Evolutionary conservation across 2,888 invertebrate genomes (phyloP), one percentile per base, ranked within the genome.

Genomic region (Mythimna vitellina): DNA sequence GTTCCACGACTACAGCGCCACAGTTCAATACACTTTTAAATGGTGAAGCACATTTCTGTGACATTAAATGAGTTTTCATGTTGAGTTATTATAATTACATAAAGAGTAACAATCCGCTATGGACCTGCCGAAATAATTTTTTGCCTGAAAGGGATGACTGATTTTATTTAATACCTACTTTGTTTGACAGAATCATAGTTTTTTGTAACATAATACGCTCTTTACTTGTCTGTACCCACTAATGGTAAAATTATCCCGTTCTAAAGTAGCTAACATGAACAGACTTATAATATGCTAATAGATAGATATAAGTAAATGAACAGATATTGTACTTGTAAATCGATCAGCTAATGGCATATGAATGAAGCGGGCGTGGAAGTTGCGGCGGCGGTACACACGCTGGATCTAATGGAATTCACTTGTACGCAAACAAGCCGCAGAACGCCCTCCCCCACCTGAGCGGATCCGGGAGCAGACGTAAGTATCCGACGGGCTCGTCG

Each of bases 381-480:
- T 93, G 93, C 87, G 94, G 93, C 91, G 90, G 91, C 89, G 88
- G 91, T 92, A 93, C 92, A 94, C 92, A 92, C 91, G 92, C 90
- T 90, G 93, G 92, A 92, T 95, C 95, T 96, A 96, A 96, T 96
- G 96, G 96, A 95, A 95, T 96, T 96, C 94, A 91, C 96, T 94
- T 96, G 96, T 96, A 95, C 92, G 96, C 95, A 96, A 96, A 96
- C 95, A 96, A 92, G 93, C 94, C 93, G 90, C 94, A 90, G 89
- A 90, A 89, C 91, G 91, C 93, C 90, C 89, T 88, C 88, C 89
- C 89, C 87, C 89, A 90, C 90, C 89, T 89, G 90, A 87, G 86
- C 84, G 84, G 82, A 86, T 84, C 86, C 84, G 83, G 84, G 82
- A 86, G 84, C 86, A 83, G 84, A 81, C 84, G 87, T 88, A 88